Percentiles rank a stretch among this genome's conserved stretches.
These are phyloP conservation scores for Pristionchus exspectatus DNA, from an alignment of 2,888 invertebrate species.

Conservation along the genomic window DNA sequence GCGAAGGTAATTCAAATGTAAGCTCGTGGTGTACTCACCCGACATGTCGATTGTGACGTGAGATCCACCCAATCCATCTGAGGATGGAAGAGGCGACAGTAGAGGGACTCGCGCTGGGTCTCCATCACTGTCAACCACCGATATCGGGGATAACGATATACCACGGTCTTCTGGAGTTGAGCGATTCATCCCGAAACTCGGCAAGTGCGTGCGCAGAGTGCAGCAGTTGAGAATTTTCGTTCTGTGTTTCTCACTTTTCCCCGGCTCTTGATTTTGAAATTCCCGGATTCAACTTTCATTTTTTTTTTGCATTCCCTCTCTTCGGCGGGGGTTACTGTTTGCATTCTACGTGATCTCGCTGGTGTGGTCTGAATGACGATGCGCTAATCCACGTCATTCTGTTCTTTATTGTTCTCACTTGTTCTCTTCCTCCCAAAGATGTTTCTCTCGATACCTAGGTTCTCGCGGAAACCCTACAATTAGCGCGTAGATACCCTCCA, in stretches of 20 bases:
- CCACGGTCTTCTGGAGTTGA: conserved; percentile 48
- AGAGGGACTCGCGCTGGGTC: conserved; percentile 19
- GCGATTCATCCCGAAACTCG: neutral
- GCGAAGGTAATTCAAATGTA: neutral
- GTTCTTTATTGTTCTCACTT: neutral
- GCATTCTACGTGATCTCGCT: neutral
- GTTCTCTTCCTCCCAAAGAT: neutral
- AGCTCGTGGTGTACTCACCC: conserved; percentile 26
- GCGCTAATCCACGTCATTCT: conserved; percentile 7
- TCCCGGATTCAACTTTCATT: neutral
- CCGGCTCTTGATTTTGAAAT: neutral
- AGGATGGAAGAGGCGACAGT: conserved; percentile 36
- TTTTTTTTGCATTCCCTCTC: neutral
- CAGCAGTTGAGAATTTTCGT: neutral
- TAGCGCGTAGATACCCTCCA: neutral
- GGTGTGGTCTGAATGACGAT: neutral
- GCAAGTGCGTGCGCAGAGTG: conserved; percentile 37
- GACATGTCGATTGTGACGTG: conserved; percentile 51
- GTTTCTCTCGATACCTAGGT: neutral
- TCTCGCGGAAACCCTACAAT: neutral
- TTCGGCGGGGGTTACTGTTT: neutral
- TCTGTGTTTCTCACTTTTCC: neutral
- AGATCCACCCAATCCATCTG: conserved; percentile 31
- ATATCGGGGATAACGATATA: conserved; percentile 33
- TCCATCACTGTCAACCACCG: neutral